A percentile compares a stretch with the other conserved stretches of the same genome.
Conservation (phyloP, 2,888 invertebrate species). For the Pachydiplax longipennis region DNA sequence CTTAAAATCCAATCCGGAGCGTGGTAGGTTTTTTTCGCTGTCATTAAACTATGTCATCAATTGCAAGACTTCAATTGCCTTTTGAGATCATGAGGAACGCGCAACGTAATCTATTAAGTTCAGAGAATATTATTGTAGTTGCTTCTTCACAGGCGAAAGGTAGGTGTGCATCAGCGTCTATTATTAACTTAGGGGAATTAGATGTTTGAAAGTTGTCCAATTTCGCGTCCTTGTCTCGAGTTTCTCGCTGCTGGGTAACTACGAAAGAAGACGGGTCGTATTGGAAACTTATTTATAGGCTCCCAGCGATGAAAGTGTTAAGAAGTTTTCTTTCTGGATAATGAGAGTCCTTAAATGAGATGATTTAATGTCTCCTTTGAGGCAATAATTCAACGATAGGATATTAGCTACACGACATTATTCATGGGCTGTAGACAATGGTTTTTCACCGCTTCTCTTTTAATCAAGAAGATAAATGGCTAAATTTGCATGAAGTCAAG, state of each 20-base stretch:
- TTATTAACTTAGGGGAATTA: conserved; percentile 31
- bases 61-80: background rate
- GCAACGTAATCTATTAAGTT: conserved; percentile 8
- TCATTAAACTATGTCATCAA: background rate
- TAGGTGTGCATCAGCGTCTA: background rate
- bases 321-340: background rate
- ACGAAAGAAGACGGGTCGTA: background rate
- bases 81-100: background rate
- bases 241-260: background rate
- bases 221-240: conserved; percentile 13
- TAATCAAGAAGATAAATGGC: no score
- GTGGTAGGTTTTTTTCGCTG: no score
- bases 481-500: no score
- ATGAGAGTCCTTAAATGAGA: background rate
- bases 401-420: no score
- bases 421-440: no score
- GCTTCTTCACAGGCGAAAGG: background rate
- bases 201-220: conserved; percentile 34
- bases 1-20: no score
- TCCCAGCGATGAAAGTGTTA: background rate
- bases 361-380: no score
- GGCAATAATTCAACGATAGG: no score
- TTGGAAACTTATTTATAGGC: conserved; percentile 17
- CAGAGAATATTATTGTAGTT: background rate
- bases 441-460: no score